phyloP scores from a whole-genome alignment of 2,113 vertebrate genomes.

The Actenoides hombroni region DNA sequence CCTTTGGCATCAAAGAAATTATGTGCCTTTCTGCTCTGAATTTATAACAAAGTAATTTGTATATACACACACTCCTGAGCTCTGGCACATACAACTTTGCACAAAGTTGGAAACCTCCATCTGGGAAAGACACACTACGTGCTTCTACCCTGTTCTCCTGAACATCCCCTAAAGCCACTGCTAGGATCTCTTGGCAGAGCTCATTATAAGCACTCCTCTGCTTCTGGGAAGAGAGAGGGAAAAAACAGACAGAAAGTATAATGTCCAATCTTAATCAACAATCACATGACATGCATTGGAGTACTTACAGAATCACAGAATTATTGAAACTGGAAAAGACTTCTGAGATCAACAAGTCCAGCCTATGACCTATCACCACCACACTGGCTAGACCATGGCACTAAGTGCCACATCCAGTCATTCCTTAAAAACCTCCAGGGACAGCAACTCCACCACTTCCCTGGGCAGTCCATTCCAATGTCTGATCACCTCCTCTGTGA shows the following conservation, averaged over 20 bases:
- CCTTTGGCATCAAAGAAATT: background rate
- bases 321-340: too few species aligned
- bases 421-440: too few species aligned
- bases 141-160: background rate
- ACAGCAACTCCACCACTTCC: too few species aligned
- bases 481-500: too few species aligned
- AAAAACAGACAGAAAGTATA: background rate
- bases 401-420: too few species aligned
- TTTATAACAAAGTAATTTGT: background rate
- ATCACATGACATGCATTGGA: accelerated
- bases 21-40: slow-evolving; percentile 1
- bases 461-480: too few species aligned
- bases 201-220: background rate
- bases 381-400: too few species aligned
- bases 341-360: too few species aligned
- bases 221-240: background rate
- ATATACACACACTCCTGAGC: background rate
- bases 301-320: background rate
- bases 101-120: background rate
- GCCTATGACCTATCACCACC: too few species aligned
- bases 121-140: background rate
- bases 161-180: background rate
- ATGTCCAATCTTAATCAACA: background rate
- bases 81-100: background rate
- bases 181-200: background rate